Evolutionary conservation across 2,888 invertebrate species (phyloP), one percentile per base, ranked within the genome.

Genomic region (Melipona bicolor): DNA sequence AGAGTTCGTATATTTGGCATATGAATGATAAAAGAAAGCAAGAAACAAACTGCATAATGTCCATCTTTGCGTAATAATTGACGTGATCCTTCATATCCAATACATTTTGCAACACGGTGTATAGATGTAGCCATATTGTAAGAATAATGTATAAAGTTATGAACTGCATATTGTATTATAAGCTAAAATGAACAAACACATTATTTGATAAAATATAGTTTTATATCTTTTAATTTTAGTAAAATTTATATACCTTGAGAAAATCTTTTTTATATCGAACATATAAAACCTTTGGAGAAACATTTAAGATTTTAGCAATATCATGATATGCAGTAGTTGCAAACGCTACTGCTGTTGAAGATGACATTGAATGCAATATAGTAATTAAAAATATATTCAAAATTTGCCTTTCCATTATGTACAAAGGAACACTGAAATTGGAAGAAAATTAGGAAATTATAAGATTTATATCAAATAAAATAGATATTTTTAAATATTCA

Each of bases 61-160:
- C 96, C 96, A 90, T 97, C 97, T 92, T 97, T 96, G 0, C 95
- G 95, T 78, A 97, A 95, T 77, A 97, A 97, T 91, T 97, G 96
- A 91, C 96, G 96, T 15, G 96, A 96, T 59, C 96, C 96, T 36
- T 96, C 95, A 90, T 96, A 97, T 0, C 97, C 97, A 76, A 97
- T 96, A 82, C 97, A 96, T 88, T 96, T 95, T 0, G 97, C 96
- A 1, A 97, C 94, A 91, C 96, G 96, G 19, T 96, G 95, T 74
- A 97, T 94, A 1, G 96, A 95, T 69, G 96, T 95, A 1, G 95
- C 95, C 88, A 97, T 95, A 70, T 95, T 96, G 87, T 96, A 96
- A 0, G 95, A 95, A 83, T 95, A 95, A 77, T 93, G 90, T 43
- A 95, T 94, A 75, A 96, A 95, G 90, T 97, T 96, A 78, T 96